These are phyloP conservation scores for Minunthozetes semirufus DNA, from an alignment of 2,888 invertebrate genomes.

Conservation along the genomic window DNA sequence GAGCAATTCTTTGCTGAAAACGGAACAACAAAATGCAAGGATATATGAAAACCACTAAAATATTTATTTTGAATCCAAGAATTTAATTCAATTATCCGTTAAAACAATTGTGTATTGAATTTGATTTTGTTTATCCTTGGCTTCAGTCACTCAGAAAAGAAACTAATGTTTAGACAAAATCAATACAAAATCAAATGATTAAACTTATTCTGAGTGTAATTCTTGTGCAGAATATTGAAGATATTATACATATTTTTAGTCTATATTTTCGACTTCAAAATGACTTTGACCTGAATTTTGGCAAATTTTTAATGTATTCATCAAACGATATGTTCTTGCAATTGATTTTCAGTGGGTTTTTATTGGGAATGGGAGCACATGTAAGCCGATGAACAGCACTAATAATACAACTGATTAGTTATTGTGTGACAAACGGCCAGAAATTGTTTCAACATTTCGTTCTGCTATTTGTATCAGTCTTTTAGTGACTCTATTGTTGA, in stretches of 20 bases:
- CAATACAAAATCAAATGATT: no score
- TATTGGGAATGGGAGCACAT: constrained; percentile 25
- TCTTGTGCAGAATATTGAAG: no score
- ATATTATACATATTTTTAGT: no score
- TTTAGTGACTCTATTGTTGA: background rate
- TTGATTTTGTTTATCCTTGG: no score
- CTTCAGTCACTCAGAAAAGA: no score
- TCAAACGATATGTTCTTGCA: no score
- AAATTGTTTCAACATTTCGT: constrained; percentile 1
- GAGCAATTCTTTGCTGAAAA: background rate
- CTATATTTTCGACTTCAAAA: no score
- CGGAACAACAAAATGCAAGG: background rate
- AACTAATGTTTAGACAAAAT: no score
- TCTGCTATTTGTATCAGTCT: background rate
- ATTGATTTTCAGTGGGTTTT: no score
- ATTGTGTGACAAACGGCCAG: background rate
- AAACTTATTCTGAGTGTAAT: no score
- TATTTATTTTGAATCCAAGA: background rate
- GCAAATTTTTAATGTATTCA: no score
- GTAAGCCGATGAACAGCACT: background rate
- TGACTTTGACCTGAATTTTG: no score
- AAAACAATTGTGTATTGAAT: background rate
- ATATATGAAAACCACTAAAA: background rate
- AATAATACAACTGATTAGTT: constrained; percentile 18
- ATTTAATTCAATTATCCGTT: background rate